Evolutionary conservation across 2,888 invertebrate species (phyloP), one percentile per base, ranked within the genome.

Genomic region (Caenorhabditis sp.): DNA sequence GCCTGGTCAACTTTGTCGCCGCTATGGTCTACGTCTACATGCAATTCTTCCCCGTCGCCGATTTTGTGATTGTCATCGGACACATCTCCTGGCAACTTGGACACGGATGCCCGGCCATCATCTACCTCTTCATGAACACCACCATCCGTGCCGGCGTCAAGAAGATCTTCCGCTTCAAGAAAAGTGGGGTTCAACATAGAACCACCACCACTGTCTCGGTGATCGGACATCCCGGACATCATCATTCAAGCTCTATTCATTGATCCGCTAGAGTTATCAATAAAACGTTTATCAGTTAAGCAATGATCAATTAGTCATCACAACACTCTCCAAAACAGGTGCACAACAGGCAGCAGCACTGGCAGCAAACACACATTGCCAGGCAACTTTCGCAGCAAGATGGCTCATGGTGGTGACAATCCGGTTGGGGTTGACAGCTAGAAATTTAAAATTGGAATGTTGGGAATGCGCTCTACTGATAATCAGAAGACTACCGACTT

Each of bases 21-120:
- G 82, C 85, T 5, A 65, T 84, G 78, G 71, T 85, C 62, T 84
- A 85, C 77, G 82, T 84, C 76, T 84, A 84, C 79, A 85, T 85
- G 85, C 85, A 85, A 70, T 85, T 85, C 76, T 82, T 85, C 65
- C 64, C 78, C 0, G 82, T 79, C 26, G 78, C 85, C 50, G 77
- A 84, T 32, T 80, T 70, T 47, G 70, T 84, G 22, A 84, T 85
- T 40, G 77, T 85, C 72, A 80, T 85, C 60, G 85, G 84, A 20
- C 85, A 85, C 64, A 82, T 85, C 44, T 74, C 81, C 6, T 85
- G 85, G 85, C 85, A 85, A 76, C 71, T 72, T n/a, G 84, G 85
- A 8, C 84, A 85, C 47, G 85, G 85, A 56, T 82, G 80, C 47
- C 84, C 84, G 1, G 85, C 84, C 1, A 69, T 84, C 44, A 82